Percentiles rank a stretch among this genome's conserved stretches.
These are phyloP conservation scores for Dastarcus helophoroides DNA, from an alignment of 2,888 invertebrate genomes.

Conservation along the genomic window DNA sequence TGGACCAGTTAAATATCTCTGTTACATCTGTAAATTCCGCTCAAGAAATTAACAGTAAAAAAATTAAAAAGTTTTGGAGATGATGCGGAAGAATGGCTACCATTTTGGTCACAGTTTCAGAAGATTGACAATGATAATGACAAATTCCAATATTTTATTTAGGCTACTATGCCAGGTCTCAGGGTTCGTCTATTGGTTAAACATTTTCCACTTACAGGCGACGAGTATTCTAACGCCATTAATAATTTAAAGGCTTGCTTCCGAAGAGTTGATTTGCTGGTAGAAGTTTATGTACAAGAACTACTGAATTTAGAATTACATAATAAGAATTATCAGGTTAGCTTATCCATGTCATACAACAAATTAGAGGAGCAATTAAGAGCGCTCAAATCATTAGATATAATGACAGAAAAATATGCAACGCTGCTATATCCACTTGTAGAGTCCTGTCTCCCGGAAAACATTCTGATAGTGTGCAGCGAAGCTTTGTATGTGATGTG, in stretches of 20 bases:
- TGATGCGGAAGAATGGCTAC: too few relatives aligned
- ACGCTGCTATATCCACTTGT: not conserved
- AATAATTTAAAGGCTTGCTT: too few relatives aligned
- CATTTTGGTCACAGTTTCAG: too few relatives aligned
- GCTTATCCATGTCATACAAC: not conserved
- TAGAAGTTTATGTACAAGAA: constrained; percentile 1
- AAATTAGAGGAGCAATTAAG: not conserved
- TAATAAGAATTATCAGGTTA: not conserved
- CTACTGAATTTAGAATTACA: not conserved
- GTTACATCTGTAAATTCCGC: too few relatives aligned
- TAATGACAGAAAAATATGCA: not conserved
- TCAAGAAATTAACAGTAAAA: not conserved
- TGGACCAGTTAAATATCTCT: too few relatives aligned
- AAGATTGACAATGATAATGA: too few relatives aligned
- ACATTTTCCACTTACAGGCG: too few relatives aligned
- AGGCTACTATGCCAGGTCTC: too few relatives aligned
- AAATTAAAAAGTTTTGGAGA: not conserved
- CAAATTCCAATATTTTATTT: too few relatives aligned
- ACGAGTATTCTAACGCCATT: not conserved
- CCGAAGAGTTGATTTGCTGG: not conserved
- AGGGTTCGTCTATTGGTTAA: too few relatives aligned
- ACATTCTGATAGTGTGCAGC: too few relatives aligned
- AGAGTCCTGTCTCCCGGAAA: not conserved
- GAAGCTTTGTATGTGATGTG: too few relatives aligned
- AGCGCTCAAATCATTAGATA: not conserved